Evolutionary conservation across 2,113 vertebrate genomes (phyloP).

Genomic region (Sinosuthora webbiana): DNA sequence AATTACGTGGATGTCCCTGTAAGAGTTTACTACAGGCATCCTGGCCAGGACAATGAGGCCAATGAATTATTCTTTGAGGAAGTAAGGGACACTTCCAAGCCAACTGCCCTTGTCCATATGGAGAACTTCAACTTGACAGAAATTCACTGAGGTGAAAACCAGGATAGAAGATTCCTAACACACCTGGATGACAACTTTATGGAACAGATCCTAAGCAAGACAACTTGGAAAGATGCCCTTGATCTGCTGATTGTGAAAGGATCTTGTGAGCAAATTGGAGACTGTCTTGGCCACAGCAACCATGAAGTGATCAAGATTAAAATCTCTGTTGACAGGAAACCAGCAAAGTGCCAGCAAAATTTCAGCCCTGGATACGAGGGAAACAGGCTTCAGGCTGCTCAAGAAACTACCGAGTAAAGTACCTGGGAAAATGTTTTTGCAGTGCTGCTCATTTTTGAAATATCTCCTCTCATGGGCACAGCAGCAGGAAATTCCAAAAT

Average conservation of each 20-base stretch:
- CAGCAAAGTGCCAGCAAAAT: not conserved
- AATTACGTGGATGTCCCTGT: not conserved
- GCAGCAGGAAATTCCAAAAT: not conserved
- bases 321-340: not conserved
- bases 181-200: not conserved
- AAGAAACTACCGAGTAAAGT: not conserved
- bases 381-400: not conserved
- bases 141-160: not conserved
- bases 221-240: not conserved
- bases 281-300: not conserved
- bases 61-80: not conserved
- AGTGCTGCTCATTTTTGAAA: not conserved
- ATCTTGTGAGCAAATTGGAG: not conserved
- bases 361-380: not conserved
- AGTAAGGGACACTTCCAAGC: not conserved
- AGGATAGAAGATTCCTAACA: not conserved
- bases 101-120: not conserved
- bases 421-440: not conserved
- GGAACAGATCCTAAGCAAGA: not conserved
- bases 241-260: not conserved
- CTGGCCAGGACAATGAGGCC: not conserved
- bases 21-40: not conserved
- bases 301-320: not conserved
- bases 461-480: not conserved
- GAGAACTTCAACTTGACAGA: not conserved